Evolutionary conservation across 2,888 invertebrate genomes (phyloP).

Genomic region (Leucoma salicis): DNA sequence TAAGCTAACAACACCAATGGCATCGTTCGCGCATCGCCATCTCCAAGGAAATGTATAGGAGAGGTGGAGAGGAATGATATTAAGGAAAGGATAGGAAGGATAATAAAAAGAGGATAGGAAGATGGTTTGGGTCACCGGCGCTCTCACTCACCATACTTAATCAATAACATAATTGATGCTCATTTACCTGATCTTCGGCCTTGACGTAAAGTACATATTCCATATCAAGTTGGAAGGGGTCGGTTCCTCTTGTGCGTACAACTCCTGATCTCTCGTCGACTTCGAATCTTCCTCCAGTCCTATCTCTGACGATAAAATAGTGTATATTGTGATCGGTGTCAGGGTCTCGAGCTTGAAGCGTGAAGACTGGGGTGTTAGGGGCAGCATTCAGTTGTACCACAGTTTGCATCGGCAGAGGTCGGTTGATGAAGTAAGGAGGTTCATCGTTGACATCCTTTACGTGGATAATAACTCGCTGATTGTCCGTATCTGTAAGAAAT

Average conservation of each 20-base stretch:
- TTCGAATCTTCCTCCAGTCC: constrained; percentile 91
- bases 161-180: too few species aligned
- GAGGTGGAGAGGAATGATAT: too few species aligned
- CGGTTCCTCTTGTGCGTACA: constrained; percentile 94
- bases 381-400: constrained; percentile 98
- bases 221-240: constrained; percentile 96
- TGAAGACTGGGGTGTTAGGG: constrained; percentile 97
- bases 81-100: too few species aligned
- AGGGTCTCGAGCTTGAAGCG: constrained; percentile 97
- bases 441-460: constrained; percentile 98
- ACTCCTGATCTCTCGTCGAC: constrained; percentile 96
- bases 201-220: constrained; percentile 98
- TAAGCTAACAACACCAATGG: too few species aligned
- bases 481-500: constrained; percentile 92
- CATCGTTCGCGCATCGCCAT: too few species aligned
- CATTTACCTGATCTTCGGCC: constrained; percentile 94
- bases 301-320: constrained; percentile 96
- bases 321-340: constrained; percentile 98
- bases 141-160: too few species aligned
- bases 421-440: constrained; percentile 97
- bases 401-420: constrained; percentile 98
- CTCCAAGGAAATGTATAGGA: too few species aligned
- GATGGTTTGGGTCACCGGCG: too few species aligned
- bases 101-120: too few species aligned
- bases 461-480: constrained; percentile 96